Evolutionary conservation across 2,113 vertebrate species (phyloP).

Genomic region (Stigmatopora argus): DNA sequence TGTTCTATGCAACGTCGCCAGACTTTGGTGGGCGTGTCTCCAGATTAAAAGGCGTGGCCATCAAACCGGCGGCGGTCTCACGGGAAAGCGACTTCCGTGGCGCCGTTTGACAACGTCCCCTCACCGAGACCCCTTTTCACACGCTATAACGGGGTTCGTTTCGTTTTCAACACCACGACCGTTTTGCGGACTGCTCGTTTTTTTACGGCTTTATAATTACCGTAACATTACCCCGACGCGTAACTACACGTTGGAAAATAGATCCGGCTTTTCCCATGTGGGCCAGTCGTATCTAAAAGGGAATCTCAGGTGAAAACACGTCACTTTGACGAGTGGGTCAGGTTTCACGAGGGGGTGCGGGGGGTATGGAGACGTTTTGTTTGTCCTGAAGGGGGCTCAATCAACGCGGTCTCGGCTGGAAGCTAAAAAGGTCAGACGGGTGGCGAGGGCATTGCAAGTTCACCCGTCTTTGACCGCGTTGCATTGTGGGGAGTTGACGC

Average conservation of each 20-base stretch:
- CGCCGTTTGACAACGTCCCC: neutral
- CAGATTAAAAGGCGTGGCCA: conserved; percentile 49
- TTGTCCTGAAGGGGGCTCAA: conserved; percentile 41
- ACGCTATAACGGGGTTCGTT: neutral
- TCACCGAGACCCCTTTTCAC: neutral
- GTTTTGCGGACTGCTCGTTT: neutral
- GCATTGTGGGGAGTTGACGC: conserved; percentile 15
- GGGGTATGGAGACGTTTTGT: conserved; percentile 32
- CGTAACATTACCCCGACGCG: neutral
- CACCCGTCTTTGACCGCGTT: conserved; percentile 21
- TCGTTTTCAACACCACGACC: neutral
- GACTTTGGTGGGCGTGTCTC: conserved; percentile 47
- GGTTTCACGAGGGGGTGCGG: conserved; percentile 11
- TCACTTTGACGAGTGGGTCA: conserved; percentile 17
- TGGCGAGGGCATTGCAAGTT: conserved; percentile 54
- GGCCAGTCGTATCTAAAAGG: neutral
- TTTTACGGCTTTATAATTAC: neutral
- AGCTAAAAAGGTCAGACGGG: conserved; percentile 58
- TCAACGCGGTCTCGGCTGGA: conserved; percentile 33
- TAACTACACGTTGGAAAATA: too few relatives aligned
- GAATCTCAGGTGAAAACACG: conserved; percentile 1
- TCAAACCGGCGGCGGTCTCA: conserved; percentile 26
- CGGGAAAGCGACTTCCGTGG: conserved; percentile 8
- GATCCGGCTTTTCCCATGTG: neutral
- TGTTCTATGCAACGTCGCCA: neutral